phyloP scores from a whole-genome alignment of 1,140 invertebrate species.

The Sipha flava region DNA sequence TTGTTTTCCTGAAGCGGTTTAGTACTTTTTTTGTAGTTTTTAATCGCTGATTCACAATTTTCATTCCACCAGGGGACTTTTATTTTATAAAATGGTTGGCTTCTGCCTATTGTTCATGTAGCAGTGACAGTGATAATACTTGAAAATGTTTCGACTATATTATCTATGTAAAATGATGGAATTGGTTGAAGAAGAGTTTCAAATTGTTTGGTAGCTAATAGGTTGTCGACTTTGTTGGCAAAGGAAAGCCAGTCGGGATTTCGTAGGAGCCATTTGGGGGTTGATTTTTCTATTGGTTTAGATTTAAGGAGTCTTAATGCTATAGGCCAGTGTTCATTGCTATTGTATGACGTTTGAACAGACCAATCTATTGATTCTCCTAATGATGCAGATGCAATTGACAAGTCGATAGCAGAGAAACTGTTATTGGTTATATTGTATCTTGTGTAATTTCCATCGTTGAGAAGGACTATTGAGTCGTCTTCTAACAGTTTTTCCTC shows the following conservation, averaged over 20 bases:
- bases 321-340: not conserved
- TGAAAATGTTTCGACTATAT: not conserved
- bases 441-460: no score
- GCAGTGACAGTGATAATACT: not conserved
- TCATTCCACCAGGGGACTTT: not conserved
- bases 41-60: not conserved
- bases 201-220: not conserved
- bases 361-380: not conserved
- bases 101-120: not conserved
- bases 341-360: not conserved
- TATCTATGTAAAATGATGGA: not conserved
- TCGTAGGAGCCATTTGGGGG: not conserved
- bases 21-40: not conserved
- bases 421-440: no score
- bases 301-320: not conserved
- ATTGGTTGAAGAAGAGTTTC: not conserved
- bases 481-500: no score
- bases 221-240: not conserved
- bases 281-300: not conserved
- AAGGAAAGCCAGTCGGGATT: not conserved
- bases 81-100: not conserved
- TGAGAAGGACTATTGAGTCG: no score
- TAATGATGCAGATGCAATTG: not conserved
- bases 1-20: not conserved
- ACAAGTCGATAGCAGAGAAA: no score